A percentile compares a stretch with the other conserved stretches of the same genome.
Evolutionary conservation across 1,140 invertebrate genomes (phyloP).

Genomic region (Sycophaga agraensis): DNA sequence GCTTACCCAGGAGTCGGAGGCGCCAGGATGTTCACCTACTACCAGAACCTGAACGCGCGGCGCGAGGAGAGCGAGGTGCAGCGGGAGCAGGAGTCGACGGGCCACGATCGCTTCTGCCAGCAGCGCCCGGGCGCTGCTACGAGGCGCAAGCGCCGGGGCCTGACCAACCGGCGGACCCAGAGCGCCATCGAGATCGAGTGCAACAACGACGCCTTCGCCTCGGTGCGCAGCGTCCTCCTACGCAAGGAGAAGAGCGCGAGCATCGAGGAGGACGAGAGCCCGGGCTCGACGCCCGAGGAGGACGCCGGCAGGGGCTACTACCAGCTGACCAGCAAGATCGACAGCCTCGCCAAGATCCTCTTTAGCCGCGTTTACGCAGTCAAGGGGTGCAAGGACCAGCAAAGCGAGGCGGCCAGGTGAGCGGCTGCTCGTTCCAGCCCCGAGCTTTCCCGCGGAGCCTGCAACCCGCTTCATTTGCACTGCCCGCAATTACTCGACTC

Average conservation of each 20-base stretch:
- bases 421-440: too few relatives aligned
- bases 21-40: constrained; percentile 71
- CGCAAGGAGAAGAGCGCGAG: constrained; percentile 50
- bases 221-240: constrained; percentile 56
- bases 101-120: constrained; percentile 75
- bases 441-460: too few relatives aligned
- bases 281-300: not conserved
- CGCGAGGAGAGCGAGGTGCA: constrained; percentile 64
- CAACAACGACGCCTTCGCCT: constrained; percentile 65
- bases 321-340: constrained; percentile 51
- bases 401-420: constrained; percentile 42
- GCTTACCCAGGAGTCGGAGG: too few relatives aligned
- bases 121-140: constrained; percentile 63
- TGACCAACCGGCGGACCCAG: constrained; percentile 64
- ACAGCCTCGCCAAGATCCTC: constrained; percentile 52
- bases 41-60: constrained; percentile 69
- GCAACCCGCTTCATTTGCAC: too few relatives aligned
- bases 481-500: too few relatives aligned
- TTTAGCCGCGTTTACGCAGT: constrained; percentile 51
- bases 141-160: constrained; percentile 59
- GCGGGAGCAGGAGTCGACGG: constrained; percentile 65
- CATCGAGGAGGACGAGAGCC: constrained; percentile 41
- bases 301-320: constrained; percentile 38
- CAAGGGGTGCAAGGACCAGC: constrained; percentile 42
- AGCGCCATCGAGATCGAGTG: constrained; percentile 68